Base-by-base conservation (phyloP, 1,140 invertebrate genomes). In the Homarus americanus region DNA sequence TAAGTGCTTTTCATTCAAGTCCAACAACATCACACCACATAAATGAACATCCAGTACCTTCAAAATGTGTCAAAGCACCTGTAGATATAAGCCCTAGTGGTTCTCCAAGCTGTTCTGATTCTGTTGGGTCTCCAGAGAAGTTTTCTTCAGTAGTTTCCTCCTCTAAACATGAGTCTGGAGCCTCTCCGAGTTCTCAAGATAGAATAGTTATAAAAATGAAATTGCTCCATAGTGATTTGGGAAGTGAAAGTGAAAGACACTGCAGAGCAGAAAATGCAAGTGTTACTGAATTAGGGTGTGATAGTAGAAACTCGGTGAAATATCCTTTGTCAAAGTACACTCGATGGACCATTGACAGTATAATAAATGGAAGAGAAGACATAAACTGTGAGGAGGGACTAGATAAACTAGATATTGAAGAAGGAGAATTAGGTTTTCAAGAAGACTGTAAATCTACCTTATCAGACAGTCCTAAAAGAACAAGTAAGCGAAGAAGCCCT, bases 141-240 rank as follows among this genome's bases (percentile, higher is more conserved):
- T 73, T 75, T 75, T 5, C 80, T 28, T 38, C 72, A 36, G 80
- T 38, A 40, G 34, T 58, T 24, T 90, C 88, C 1, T 66, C 88
- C 32, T 66, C 24, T 12, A 90, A 90, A 41, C 78, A 72, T 32
- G 79, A 90, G 40, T 76, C 82, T 24, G 80, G 69, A 32, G 40
- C 84, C 28, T 90, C 88, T 83, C 88, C 88, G 7, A 90, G 80
- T 75, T 75, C 88, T 82, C 88, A 90, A 40, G 88, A 90, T 20
- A 90, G 88, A 83, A 90, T 90, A 73, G 88, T 90, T 20, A 90
- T 90, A 53, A 90, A 90, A 73, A 90, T 90, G 88, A 90, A 90
- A 41, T 66, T 90, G 36, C 73, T 90, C 10, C 88, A 83, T 41
- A 82, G 79, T 63, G 53, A 83, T n/a, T 76, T 78, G 84, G 36